Evolutionary conservation across 2,113 vertebrate genomes (phyloP).

Genomic region (Todiramphus saurophagus): DNA sequence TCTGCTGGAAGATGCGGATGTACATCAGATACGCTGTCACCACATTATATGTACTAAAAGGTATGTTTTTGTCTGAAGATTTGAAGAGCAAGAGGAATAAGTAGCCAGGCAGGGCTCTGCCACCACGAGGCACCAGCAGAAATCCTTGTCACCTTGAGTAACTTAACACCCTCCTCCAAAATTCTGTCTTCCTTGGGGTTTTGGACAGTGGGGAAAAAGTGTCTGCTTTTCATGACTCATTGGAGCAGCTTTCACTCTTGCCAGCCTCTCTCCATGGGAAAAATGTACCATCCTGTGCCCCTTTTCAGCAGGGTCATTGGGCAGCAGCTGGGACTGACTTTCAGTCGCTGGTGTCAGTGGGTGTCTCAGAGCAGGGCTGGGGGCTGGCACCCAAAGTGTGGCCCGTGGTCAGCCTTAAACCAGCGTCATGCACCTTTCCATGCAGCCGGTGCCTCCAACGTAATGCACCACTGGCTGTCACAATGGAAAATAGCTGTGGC

Average conservation of each 20-base stretch:
- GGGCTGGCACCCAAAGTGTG: neutral
- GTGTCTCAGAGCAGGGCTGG: neutral
- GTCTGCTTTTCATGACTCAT: neutral
- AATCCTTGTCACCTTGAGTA: neutral
- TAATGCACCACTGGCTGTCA: neutral
- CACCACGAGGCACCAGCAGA: neutral
- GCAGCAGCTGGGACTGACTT: neutral
- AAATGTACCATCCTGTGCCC: neutral
- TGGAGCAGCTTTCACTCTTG: neutral
- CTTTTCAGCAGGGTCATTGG: accelerated
- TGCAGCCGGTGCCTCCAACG: neutral
- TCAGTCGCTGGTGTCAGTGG: accelerated
- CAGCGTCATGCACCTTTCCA: neutral
- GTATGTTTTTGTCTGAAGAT: neutral
- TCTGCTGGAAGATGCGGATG: neutral
- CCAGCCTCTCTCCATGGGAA: neutral
- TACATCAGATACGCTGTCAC: neutral
- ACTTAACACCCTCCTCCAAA: neutral
- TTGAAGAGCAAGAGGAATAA: neutral
- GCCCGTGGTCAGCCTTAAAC: neutral
- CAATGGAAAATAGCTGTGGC: neutral
- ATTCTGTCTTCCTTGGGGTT: neutral
- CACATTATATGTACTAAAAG: neutral
- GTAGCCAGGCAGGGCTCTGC: neutral
- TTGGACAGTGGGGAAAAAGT: neutral